Conservation (phyloP, 2,797 vertebrate genomes). For the Epinephelus awoara region DNA sequence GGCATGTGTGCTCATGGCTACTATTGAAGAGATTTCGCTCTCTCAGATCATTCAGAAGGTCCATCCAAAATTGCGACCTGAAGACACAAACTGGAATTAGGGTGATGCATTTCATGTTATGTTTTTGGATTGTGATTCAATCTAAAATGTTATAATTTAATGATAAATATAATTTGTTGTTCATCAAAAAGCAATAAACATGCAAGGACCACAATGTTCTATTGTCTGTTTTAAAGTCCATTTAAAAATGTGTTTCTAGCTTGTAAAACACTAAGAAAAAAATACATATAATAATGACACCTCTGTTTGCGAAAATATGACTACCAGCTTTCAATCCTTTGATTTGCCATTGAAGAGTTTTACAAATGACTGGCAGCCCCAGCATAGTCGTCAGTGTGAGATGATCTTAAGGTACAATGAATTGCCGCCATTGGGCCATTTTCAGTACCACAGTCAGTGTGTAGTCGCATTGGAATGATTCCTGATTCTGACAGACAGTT, state of each 20-base stretch:
- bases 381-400: conserved; percentile 38
- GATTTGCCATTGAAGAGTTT: conserved; percentile 38
- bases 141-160: too few relatives aligned
- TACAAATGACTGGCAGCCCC: conserved; percentile 48
- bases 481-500: conserved; percentile 33
- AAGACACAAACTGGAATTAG: too few relatives aligned
- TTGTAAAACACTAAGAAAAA: too few relatives aligned
- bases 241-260: too few relatives aligned
- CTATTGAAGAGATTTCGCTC: not conserved
- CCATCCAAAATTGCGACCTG: not conserved
- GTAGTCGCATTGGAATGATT: conserved; percentile 32
- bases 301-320: conserved; percentile 49
- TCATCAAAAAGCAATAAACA: too few relatives aligned
- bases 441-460: conserved; percentile 54
- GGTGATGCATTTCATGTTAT: too few relatives aligned
- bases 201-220: too few relatives aligned
- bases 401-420: conserved; percentile 50
- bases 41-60: not conserved
- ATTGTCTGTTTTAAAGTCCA: too few relatives aligned
- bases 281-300: conserved; percentile 1
- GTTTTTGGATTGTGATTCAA: too few relatives aligned
- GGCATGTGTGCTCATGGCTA: conserved; percentile 2
- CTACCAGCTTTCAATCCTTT: conserved; percentile 47
- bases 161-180: too few relatives aligned
- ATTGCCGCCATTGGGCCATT: conserved; percentile 51